phyloP scores from a whole-genome alignment of 1,140 invertebrate species.

The Notospermus geniculatus region DNA sequence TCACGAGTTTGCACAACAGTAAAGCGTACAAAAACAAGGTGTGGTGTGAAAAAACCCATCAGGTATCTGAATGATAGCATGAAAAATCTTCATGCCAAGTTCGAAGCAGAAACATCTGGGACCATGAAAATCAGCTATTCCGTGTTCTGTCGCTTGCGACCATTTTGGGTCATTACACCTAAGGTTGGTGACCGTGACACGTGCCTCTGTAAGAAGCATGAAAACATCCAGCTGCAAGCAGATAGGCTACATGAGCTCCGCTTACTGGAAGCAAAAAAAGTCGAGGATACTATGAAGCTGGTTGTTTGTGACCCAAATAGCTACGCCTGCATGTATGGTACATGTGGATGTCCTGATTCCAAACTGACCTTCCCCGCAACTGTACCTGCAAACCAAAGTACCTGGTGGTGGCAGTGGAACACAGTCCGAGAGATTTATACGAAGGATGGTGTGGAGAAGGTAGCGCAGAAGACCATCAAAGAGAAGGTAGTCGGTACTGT shows the following conservation, averaged over 20 bases:
- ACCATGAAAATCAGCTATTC: slow-evolving; percentile 20
- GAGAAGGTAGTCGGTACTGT: not conserved
- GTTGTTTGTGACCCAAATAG: not conserved
- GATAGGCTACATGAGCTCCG: not conserved
- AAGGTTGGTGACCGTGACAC: slow-evolving; percentile 22
- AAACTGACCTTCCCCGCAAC: slow-evolving; percentile 6
- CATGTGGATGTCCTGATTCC: not conserved
- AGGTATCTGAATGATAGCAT: slow-evolving; percentile 13
- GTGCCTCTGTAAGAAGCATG: slow-evolving; percentile 22
- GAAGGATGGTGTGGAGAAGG: not conserved
- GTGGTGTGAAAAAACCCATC: slow-evolving; percentile 18
- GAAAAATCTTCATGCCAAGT: slow-evolving; percentile 19
- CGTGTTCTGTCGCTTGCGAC: slow-evolving; percentile 19
- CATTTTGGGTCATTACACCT: slow-evolving; percentile 22
- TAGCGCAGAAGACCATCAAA: not conserved
- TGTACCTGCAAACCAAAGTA: not conserved
- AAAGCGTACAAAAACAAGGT: too few species aligned
- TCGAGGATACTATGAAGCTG: not conserved
- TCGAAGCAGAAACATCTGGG: slow-evolving; percentile 13
- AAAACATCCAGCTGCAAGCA: slow-evolving; percentile 12
- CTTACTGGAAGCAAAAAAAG: slow-evolving; percentile 4
- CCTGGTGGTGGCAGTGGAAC: not conserved
- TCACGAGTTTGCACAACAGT: too few species aligned
- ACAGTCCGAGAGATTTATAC: not conserved
- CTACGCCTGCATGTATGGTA: not conserved